Evolutionary conservation across 2,797 vertebrate species (phyloP), one percentile per base, ranked within the genome.

Genomic region (Lacerta bilineata): DNA sequence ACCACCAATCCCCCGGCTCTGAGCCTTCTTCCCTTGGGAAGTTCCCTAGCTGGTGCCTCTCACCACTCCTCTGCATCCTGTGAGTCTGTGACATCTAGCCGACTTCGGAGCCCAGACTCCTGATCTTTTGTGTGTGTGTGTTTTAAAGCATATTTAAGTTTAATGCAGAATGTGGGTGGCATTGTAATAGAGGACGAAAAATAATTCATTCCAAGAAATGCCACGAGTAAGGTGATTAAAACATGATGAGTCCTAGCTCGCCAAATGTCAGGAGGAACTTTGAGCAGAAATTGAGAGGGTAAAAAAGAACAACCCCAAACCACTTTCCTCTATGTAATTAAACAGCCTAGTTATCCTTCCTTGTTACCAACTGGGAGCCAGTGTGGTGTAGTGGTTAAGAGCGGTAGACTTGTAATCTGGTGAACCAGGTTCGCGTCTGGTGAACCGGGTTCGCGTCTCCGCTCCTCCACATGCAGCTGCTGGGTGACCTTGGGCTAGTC

Each of bases 211-310:
- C 66, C 39, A 18, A 80, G 76, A 71, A 79, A 86, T 80, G n/a
- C 68, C 76, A 69, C 29, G 43, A 33, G 8, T 25, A 55, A 86
- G 29, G 25, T 85, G 59, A 85, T 85, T 84, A 77, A 77, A 85
- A 43, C 20, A 66, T 69, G 61, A 69, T 10, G 55, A 80, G 29
- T 69, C 78, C 61, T 13, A 50, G 61, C 29, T 27, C 27, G 29
- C 85, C 68, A 80, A 79, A 86, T 86, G 85, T 71, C 76, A 71
- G 43, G 76, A 79, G n/a, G 76, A 39, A 39, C 10, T 33, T 69
- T 71, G 13, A 80, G 39, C 43, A 55, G 39, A 87, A 87, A 69
- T n/a, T 87, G 43, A 87, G 50, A 55, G 3, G 13, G 13, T 55
- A 55, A 55, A 55, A 55, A 55, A 55, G 50, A 55, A 55, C 50